A percentile compares a stretch with the other conserved stretches of the same genome.
Conservation (phyloP, 2,888 invertebrate species). For the Acleris literana region DNA sequence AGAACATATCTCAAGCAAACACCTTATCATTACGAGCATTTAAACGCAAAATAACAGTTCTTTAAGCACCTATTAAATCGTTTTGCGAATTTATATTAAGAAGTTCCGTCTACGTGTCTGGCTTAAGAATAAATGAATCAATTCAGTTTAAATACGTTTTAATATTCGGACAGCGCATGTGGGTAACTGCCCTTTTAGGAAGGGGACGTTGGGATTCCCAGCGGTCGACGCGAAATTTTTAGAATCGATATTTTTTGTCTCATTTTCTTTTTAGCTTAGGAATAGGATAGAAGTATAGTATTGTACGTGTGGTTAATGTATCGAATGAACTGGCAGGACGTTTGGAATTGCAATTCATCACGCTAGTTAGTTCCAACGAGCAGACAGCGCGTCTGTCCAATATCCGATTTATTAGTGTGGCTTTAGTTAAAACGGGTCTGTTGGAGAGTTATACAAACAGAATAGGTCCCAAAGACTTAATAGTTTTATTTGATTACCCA, state of each 20-base stretch:
- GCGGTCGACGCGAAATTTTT: neutral
- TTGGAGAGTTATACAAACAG: neutral
- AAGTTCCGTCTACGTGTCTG: constrained; percentile 69
- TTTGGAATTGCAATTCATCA: constrained; percentile 22
- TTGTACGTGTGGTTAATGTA: neutral
- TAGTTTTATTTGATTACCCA: no score
- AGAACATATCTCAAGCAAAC: neutral
- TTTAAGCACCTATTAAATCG: constrained; percentile 67
- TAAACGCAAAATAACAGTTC: constrained; percentile 62
- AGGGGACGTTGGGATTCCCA: constrained; percentile 5
- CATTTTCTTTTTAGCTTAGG: neutral
- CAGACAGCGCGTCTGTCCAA: constrained; percentile 31
- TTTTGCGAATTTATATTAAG: constrained; percentile 62
- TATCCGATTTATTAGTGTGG: constrained; percentile 29
- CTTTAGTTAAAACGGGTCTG: constrained; percentile 14
- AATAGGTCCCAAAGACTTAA: no score
- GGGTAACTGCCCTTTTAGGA: constrained; percentile 29
- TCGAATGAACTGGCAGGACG: constrained; percentile 2
- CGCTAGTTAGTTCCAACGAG: constrained; percentile 8
- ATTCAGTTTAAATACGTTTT: constrained; percentile 24
- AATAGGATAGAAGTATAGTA: neutral
- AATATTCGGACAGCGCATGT: constrained; percentile 33
- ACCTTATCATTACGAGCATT: constrained; percentile 22
- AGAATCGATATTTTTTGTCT: constrained; percentile 6
- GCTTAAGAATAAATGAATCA: constrained; percentile 49